These are phyloP conservation scores for Coelopa frigida DNA, from an alignment of 1,140 invertebrate species.

Conservation along the genomic window DNA sequence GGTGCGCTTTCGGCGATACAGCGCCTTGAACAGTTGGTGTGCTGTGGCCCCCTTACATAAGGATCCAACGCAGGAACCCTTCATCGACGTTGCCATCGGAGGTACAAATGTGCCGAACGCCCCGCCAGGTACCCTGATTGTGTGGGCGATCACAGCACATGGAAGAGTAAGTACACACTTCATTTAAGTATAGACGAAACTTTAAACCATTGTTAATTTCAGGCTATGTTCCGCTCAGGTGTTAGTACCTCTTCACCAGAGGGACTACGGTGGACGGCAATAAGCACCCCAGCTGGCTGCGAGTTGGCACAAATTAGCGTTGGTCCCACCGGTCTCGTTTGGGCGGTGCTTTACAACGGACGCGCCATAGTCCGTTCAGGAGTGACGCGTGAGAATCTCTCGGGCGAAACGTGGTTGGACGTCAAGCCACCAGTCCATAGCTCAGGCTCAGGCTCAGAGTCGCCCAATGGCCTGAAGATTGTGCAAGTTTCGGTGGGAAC, in stretches of 20 bases:
- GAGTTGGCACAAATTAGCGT: conserved; percentile 80
- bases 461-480: conserved; percentile 54
- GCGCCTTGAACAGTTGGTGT: conserved; percentile 86
- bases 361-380: conserved; percentile 70
- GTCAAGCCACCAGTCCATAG: conserved; percentile 60
- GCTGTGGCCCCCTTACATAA: conserved; percentile 80
- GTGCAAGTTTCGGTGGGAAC: conserved; percentile 73
- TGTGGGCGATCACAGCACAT: conserved; percentile 87
- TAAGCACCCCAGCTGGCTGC: conserved; percentile 63
- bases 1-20: conserved; percentile 78
- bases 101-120: conserved; percentile 73
- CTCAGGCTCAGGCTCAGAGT: conserved; percentile 6
- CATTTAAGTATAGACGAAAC: conserved; percentile 12
- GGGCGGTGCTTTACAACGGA: conserved; percentile 76
- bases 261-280: conserved; percentile 71
- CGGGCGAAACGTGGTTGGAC: conserved; percentile 72
- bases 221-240: conserved; percentile 77
- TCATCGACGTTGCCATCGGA: conserved; percentile 70
- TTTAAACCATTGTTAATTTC: conserved; percentile 13
- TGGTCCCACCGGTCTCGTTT: conserved; percentile 74
- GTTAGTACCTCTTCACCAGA: conserved; percentile 75
- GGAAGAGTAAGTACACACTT: conserved; percentile 58
- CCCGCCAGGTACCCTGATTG: conserved; percentile 62
- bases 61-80: conserved; percentile 73
- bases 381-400: conserved; percentile 63